Conservation (phyloP, 2,113 vertebrate genomes). For the Poeciliopsis turrubarensis region DNA sequence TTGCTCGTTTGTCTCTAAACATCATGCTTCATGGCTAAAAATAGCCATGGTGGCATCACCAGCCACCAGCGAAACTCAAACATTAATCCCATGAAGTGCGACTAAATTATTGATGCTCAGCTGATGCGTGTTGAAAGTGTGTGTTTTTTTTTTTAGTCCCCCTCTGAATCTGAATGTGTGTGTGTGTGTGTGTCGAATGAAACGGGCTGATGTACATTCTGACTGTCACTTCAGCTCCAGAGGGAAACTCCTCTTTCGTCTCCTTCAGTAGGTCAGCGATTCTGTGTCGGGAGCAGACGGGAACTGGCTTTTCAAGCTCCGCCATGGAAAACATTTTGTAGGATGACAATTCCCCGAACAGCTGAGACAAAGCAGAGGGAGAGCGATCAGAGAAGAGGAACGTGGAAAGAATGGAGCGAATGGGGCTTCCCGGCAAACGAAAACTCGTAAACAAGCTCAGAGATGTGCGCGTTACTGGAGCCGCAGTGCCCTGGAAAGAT, state of each 20-base stretch:
- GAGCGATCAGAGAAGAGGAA: slow-evolving; percentile 31
- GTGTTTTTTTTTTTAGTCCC: slow-evolving; percentile 16
- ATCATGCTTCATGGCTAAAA: slow-evolving; percentile 36
- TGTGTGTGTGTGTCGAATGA: not conserved
- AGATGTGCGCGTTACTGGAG: slow-evolving; percentile 21
- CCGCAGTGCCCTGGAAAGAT: slow-evolving; percentile 23
- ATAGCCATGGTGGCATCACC: slow-evolving; percentile 35
- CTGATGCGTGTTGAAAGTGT: slow-evolving; percentile 27
- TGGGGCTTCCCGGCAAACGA: not conserved
- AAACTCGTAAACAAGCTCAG: slow-evolving; percentile 35
- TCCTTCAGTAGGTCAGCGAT: slow-evolving; percentile 45
- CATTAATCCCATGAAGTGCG: slow-evolving; percentile 42
- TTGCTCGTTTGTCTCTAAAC: slow-evolving; percentile 35
- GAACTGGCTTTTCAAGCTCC: slow-evolving; percentile 46
- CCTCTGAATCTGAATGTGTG: not conserved
- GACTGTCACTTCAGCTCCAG: slow-evolving; percentile 25
- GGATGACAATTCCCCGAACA: slow-evolving; percentile 55
- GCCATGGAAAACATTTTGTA: slow-evolving; percentile 70
- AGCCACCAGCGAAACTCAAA: slow-evolving; percentile 48
- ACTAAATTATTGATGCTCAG: slow-evolving; percentile 66
- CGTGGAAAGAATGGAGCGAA: slow-evolving; percentile 34
- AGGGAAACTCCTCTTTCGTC: slow-evolving; percentile 16
- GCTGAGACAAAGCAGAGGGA: slow-evolving; percentile 53
- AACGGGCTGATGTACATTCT: slow-evolving; percentile 6
- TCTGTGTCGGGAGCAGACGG: slow-evolving; percentile 70